Evolutionary conservation across 2,797 vertebrate species (phyloP).

Genomic region (Sphenopsis melanotis): DNA sequence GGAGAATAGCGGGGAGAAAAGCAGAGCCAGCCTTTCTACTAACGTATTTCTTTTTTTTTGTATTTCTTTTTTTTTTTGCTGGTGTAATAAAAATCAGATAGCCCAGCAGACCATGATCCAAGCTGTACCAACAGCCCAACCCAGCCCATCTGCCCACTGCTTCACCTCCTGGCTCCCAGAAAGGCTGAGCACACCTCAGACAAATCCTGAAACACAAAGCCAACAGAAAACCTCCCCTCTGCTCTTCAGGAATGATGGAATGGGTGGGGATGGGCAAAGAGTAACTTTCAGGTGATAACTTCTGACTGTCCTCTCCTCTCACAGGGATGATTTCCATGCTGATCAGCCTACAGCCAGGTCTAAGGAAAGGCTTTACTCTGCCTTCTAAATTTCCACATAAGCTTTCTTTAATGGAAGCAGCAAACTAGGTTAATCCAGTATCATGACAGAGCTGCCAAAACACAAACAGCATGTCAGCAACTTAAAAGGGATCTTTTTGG

Average conservation of each 20-base stretch:
- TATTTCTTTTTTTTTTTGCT: not conserved
- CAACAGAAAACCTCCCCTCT: not conserved
- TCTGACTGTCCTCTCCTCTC: not conserved
- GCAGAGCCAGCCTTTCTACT: not conserved
- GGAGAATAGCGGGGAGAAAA: not conserved
- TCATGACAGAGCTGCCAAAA: not conserved
- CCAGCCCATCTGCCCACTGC: not conserved
- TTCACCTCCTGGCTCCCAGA: not conserved
- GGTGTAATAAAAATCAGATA: not conserved
- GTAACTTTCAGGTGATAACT: not conserved
- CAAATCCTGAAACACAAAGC: not conserved
- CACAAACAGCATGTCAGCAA: not conserved
- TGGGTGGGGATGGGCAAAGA: not conserved
- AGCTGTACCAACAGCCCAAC: not conserved
- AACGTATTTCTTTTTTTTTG: not conserved
- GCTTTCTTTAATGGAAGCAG: not conserved
- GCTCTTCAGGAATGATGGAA: not conserved
- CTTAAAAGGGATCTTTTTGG: not conserved
- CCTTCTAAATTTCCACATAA: not conserved
- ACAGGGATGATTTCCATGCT: not conserved
- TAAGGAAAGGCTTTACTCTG: not conserved
- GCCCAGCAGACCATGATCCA: not conserved
- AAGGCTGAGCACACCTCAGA: not conserved
- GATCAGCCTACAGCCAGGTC: not conserved
- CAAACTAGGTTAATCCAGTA: conserved; percentile 11